Evolutionary conservation across 2,113 vertebrate genomes (phyloP).

Genomic region (Drymodes brunneopygia): DNA sequence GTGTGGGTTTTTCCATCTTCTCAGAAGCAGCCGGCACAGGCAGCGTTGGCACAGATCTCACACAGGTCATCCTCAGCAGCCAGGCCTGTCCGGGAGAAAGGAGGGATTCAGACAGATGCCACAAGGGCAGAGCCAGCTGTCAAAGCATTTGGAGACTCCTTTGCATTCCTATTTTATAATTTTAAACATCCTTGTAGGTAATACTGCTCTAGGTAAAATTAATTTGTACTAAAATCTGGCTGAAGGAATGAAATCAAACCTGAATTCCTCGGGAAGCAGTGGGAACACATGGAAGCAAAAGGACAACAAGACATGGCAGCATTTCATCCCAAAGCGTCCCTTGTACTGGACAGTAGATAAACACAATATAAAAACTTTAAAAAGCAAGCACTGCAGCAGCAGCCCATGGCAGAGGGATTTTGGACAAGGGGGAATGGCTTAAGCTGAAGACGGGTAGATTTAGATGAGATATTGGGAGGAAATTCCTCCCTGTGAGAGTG

Average conservation of each 20-base stretch:
- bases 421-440: background rate
- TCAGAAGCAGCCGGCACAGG: constrained; percentile 74
- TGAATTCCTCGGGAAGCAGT: background rate
- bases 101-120: background rate
- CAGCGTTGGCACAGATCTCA: constrained; percentile 79
- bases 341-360: background rate
- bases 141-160: background rate
- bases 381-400: background rate
- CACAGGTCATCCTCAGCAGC: constrained; percentile 65
- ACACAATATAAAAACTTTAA: background rate
- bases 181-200: background rate
- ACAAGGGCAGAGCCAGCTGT: background rate
- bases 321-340: background rate
- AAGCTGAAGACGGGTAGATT: background rate
- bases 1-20: background rate
- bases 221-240: background rate
- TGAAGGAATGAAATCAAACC: background rate
- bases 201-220: background rate
- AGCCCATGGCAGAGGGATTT: background rate
- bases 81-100: constrained; percentile 1
- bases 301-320: background rate
- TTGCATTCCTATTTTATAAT: background rate
- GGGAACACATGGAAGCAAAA: background rate
- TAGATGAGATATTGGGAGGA: background rate
- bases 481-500: background rate